Evolutionary conservation across 1,140 invertebrate genomes (phyloP), one percentile per base, ranked within the genome.

Genomic region (Parasteatoda tepidariorum): DNA sequence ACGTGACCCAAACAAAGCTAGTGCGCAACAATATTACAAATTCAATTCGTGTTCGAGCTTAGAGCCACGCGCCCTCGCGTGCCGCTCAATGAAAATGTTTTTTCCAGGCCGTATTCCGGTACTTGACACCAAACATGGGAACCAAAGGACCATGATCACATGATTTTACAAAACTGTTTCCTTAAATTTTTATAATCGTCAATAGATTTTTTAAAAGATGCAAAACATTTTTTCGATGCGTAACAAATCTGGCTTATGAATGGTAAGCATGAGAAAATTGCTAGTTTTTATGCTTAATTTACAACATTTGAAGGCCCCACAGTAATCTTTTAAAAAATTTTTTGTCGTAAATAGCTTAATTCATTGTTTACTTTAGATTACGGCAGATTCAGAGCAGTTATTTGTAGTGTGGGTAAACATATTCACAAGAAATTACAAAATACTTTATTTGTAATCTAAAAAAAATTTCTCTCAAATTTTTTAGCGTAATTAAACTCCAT

Each of bases 91-190:
- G 26, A 3, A 26, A 78, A 78, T 78, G 74, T 78, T 78, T 78
- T 66, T 78, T 30, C 28, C 48, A 24, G 30, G 62, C n/a, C 55
- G 59, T 34, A 57, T 55, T 55, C 33, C 55, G 74, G 74, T 66
- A 78, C 74, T 78, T 78, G 74, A 78, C 74, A 78, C 74, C 74
- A 78, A 75, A 57, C 26, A 62, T 57, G 74, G 74, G 61, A 78
- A 41, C 74, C 22, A 74, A 41, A 34, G 59, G 66, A 61, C 57
- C 74, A 38, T 78, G 74, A 78, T 78, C 62, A 75, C 26, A 33
- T 57, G 28, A 31, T 55, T 71, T 55, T 34, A 5, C 28, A 28
- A n/a, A 1, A 2, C 28, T 62, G 61, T 62, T 75, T n/a, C n/a
- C n/a, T n/a, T 59, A n/a, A n/a, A n/a, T 59, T 59, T 59, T 59